phyloP scores from a whole-genome alignment of 2,113 vertebrate genomes.

The Zosterops lateralis region DNA sequence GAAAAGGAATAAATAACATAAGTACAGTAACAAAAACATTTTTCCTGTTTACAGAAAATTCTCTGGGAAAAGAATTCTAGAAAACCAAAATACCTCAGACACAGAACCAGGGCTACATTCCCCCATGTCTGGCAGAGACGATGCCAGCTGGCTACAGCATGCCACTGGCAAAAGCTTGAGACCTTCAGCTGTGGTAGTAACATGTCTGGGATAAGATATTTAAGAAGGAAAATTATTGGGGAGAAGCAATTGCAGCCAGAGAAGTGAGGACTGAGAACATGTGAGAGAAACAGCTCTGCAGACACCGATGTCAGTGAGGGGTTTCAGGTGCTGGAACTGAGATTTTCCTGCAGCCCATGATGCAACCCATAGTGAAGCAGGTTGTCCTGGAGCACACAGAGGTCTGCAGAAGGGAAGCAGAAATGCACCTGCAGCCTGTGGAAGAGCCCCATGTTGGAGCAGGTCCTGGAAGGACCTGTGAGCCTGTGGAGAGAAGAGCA shows the following conservation, averaged over 20 bases:
- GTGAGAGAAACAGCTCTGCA: not conserved
- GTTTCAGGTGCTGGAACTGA: not conserved
- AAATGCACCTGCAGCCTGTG: not conserved
- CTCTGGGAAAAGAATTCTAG: too few relatives aligned
- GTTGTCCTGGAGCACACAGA: accelerated
- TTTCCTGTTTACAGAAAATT: too few relatives aligned
- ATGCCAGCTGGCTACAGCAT: not conserved
- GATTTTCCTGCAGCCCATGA: not conserved
- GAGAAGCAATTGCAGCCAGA: not conserved
- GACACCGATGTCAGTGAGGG: not conserved
- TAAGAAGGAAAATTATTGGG: not conserved
- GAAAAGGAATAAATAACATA: too few relatives aligned
- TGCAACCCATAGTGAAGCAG: not conserved
- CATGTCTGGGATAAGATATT: not conserved
- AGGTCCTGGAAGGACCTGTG: not conserved
- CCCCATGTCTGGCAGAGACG: not conserved
- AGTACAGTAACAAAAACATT: too few relatives aligned
- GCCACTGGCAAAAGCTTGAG: not conserved
- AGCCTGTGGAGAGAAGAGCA: not conserved
- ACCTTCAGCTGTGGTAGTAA: not conserved
- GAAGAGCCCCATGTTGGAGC: not conserved
- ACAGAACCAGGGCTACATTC: too few relatives aligned
- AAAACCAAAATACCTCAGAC: too few relatives aligned
- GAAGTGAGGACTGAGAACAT: not conserved
- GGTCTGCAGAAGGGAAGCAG: not conserved